Base-by-base conservation (phyloP, 2,113 vertebrate species). In the Seriola quinqueradiata region DNA sequence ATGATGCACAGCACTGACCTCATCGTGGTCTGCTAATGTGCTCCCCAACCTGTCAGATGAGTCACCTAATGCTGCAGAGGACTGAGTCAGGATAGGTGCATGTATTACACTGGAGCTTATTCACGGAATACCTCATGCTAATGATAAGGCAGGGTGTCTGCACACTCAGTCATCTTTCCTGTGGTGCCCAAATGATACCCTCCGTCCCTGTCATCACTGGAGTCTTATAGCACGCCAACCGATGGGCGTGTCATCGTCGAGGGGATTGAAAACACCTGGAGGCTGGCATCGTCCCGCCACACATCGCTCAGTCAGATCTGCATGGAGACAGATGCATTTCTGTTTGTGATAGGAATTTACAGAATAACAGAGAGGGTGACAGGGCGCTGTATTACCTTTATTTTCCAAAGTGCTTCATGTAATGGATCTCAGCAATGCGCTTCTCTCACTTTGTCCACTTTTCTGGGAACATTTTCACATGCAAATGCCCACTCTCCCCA, bases 141-240 rank as follows among this genome's bases (percentile, higher is more conserved):
- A 92, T 92, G 75, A 93, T 80, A 92, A 85, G 79, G 86, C 73
- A 58, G 55, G 78, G 76, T 67, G 74, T 83, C 85, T 89, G 52
- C 66, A 52, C 59, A 74, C 85, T 82, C 57, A 73, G 85, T 75
- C 70, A 87, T 88, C 77, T 74, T 87, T 87, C 61, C 68, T 75
- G 85, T 23, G 85, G 86, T 83, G 82, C 69, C 85, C 84, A 92
- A 91, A 93, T 91, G 77, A 93, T 90, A 90, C 82, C 84, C 83
- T 83, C 55, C 67, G 0, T 74, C 87, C 82, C 87, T 92, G 79
- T 92, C 86, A 91, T 91, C 90, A 76, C 42, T 48, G 66, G 52
- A 59, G 82, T 48, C 55, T 83, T 0, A 69, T 83, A 0, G 74
- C 89, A 91, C 42, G 75, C 68, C 85, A 92, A 44, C 65, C 61